Evolutionary conservation across 2,797 vertebrate species (phyloP).

Genomic region (Catamblyrhynchus diadema): DNA sequence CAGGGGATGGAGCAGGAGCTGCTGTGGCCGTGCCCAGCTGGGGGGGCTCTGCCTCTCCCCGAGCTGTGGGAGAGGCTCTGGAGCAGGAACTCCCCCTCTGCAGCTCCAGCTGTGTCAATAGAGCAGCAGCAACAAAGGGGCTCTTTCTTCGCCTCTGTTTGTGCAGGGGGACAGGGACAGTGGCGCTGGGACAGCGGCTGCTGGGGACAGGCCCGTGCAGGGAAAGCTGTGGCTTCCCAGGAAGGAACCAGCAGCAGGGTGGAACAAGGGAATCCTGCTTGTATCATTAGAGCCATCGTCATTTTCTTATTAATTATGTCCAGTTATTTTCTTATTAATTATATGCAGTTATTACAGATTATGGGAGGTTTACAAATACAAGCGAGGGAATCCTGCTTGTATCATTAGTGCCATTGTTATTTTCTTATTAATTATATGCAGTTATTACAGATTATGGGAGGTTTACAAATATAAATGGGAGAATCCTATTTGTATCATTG

Average conservation of each 20-base stretch:
- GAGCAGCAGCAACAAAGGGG: constrained; percentile 70
- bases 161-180: constrained; percentile 18
- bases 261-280: neutral
- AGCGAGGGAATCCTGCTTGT: too few relatives aligned
- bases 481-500: too few relatives aligned
- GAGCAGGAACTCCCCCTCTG: constrained; percentile 68
- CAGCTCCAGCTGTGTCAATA: constrained; percentile 86
- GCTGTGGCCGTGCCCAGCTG: neutral
- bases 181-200: neutral
- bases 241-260: neutral
- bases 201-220: neutral
- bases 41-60: neutral
- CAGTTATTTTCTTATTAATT: too few relatives aligned
- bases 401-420: too few relatives aligned
- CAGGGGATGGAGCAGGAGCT: accelerated
- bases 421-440: too few relatives aligned
- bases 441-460: too few relatives aligned
- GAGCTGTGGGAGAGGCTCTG: neutral
- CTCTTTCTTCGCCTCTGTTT: constrained; percentile 11
- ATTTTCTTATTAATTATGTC: too few relatives aligned
- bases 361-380: too few relatives aligned
- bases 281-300: too few relatives aligned
- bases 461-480: too few relatives aligned
- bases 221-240: neutral
- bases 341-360: too few relatives aligned